Evolutionary conservation across 2,888 invertebrate genomes (phyloP), one percentile per base, ranked within the genome.

Genomic region (Heliconius ismenius): DNA sequence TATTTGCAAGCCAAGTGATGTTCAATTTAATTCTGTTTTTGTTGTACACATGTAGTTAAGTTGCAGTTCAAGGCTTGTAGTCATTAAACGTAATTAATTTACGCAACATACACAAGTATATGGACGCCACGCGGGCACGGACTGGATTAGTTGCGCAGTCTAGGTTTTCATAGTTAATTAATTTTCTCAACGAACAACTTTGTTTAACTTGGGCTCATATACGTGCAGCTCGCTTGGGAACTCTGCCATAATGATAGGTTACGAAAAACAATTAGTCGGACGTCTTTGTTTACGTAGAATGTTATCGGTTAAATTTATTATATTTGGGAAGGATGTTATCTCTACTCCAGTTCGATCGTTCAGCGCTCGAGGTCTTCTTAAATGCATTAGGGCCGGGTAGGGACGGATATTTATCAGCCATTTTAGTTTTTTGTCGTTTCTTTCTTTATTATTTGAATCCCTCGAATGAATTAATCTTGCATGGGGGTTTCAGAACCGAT

Each of bases 401-500:
- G 89, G 83, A 85, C 86, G 84, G 89, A 86, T 90, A 86, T 93
- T 92, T 92, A 93, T 92, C 91, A 88, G 87, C 86, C 88, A 87
- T 91, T 93, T 91, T 89, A 86, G 87, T 92, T 94, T 93, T 93
- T 93, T 93, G 91, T 92, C 87, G 86, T 84, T 83, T 83, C 89
- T 87, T 90, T 92, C 91, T 90, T 92, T 92, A 90, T 92, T 90
- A 90, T 91, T 91, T 82, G 88, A 87, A 91, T 89, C 91, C 91
- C 88, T 90, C 86, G 88, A 89, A 94, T 92, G 90, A 92, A 92
- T 94, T 94, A 94, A 94, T 94, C 92, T 92, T 89, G 88, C 83
- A 90, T 90, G 90, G 89, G 90, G 89, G 89, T 86, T 84, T 85
- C 90, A 86, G 85, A 93, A 90, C 93, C 92, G 86, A 90, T 93